phyloP scores from a whole-genome alignment of 2,797 vertebrate species.

The Paratrypauchen microcephalus region DNA sequence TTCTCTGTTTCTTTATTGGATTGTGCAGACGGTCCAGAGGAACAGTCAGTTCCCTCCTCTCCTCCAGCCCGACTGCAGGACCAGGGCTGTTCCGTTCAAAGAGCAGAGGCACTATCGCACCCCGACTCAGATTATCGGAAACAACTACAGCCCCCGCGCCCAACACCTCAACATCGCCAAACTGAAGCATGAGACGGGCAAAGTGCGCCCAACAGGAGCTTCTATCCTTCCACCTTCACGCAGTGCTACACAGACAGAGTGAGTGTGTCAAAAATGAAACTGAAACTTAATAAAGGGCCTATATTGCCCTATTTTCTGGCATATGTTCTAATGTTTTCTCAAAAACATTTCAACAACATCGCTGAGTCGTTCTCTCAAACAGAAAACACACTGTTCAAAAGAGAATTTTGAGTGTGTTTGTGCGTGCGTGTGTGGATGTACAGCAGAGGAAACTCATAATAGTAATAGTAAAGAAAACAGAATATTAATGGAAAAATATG shows the following conservation, averaged over 20 bases:
- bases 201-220: slow-evolving; percentile 9
- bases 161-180: slow-evolving; percentile 76
- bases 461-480: too few relatives aligned
- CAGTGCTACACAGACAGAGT: background rate
- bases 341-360: too few relatives aligned
- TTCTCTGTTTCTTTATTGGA: slow-evolving; percentile 12
- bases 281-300: too few relatives aligned
- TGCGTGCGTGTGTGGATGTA: too few relatives aligned
- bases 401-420: too few relatives aligned
- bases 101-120: slow-evolving; percentile 74
- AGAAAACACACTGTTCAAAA: too few relatives aligned
- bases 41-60: slow-evolving; percentile 82
- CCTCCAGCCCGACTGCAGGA: slow-evolving; percentile 81
- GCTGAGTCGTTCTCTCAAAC: too few relatives aligned
- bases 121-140: slow-evolving; percentile 86
- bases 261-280: too few relatives aligned
- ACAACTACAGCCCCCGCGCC: slow-evolving; percentile 82
- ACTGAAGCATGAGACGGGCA: slow-evolving; percentile 55
- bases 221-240: slow-evolving; percentile 66
- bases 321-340: too few relatives aligned
- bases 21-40: slow-evolving; percentile 68
- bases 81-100: slow-evolving; percentile 83
- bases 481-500: too few relatives aligned
- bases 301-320: too few relatives aligned
- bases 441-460: too few relatives aligned